These are phyloP conservation scores for Mallotus villosus DNA, from an alignment of 2,797 vertebrate genomes.

Conservation along the genomic window DNA sequence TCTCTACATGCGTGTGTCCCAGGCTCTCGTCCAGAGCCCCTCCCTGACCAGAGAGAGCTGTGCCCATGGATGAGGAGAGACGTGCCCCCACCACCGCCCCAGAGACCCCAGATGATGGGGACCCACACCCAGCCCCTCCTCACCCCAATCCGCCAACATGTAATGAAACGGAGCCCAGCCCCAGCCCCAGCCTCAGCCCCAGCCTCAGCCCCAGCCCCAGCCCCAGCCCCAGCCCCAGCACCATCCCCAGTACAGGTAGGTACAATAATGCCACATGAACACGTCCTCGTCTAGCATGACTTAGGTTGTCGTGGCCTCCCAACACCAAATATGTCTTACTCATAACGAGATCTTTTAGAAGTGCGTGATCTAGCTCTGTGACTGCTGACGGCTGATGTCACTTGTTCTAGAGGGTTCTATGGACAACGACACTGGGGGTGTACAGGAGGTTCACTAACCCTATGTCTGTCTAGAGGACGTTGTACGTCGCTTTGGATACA, in stretches of 20 bases:
- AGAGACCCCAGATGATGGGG: constrained; percentile 75
- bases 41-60: constrained; percentile 54
- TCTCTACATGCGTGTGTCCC: neutral
- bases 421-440: too few species aligned
- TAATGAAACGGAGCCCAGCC: neutral
- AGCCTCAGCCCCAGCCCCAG: constrained; percentile 44
- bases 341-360: too few species aligned
- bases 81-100: constrained; percentile 63
- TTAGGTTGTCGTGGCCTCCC: too few species aligned
- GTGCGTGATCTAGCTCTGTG: too few species aligned
- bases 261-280: too few species aligned
- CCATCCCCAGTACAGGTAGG: neutral
- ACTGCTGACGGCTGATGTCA: too few species aligned
- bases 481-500: too few species aligned
- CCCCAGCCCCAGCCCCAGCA: constrained; percentile 27
- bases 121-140: constrained; percentile 40
- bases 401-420: too few species aligned
- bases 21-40: constrained; percentile 53
- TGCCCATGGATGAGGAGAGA: constrained; percentile 84
- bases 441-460: too few species aligned
- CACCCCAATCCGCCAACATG: constrained; percentile 34
- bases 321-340: too few species aligned
- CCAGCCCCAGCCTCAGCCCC: constrained; percentile 28
- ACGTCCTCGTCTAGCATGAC: too few species aligned
- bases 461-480: too few species aligned